Percentiles rank a stretch among this genome's conserved stretches.
phyloP scores from a whole-genome alignment of 2,797 vertebrate species.

The Onychomys leucogaster region DNA sequence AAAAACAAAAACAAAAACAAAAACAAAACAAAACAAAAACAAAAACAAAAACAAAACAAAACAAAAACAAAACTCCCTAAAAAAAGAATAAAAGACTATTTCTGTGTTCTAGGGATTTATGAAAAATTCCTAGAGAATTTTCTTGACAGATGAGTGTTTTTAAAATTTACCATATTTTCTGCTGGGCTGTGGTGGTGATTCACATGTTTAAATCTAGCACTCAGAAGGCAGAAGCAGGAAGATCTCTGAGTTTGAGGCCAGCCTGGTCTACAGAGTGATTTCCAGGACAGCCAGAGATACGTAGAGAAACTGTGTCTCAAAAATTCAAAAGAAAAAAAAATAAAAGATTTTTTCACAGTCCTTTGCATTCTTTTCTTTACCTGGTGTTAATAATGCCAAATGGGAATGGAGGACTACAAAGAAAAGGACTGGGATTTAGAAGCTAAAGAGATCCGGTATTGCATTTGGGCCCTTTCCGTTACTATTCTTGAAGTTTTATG shows the following conservation, averaged over 20 bases:
- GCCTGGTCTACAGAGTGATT: not conserved
- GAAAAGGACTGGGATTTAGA: not conserved
- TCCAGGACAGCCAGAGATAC: not conserved
- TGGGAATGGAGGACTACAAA: not conserved
- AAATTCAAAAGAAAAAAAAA: not conserved
- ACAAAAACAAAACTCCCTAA: too few species aligned
- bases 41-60: too few species aligned
- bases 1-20: too few species aligned
- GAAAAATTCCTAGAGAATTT: not conserved
- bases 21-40: too few species aligned
- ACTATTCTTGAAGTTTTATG: not conserved
- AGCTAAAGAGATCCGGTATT: not conserved
- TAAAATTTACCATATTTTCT: not conserved
- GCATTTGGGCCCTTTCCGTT: not conserved
- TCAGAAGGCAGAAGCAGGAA: not conserved
- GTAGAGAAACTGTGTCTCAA: not conserved
- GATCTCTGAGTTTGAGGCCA: not conserved
- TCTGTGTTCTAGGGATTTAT: not conserved
- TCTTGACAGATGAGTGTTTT: not conserved
- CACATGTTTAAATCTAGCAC: not conserved
- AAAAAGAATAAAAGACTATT: not conserved
- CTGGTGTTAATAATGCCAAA: not conserved
- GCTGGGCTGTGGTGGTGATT: not conserved
- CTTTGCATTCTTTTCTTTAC: not conserved
- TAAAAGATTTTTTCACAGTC: not conserved